A percentile compares a stretch with the other conserved stretches of the same genome.
phyloP scores from a whole-genome alignment of 2,797 vertebrate genomes.

The Tapirus indicus region DNA sequence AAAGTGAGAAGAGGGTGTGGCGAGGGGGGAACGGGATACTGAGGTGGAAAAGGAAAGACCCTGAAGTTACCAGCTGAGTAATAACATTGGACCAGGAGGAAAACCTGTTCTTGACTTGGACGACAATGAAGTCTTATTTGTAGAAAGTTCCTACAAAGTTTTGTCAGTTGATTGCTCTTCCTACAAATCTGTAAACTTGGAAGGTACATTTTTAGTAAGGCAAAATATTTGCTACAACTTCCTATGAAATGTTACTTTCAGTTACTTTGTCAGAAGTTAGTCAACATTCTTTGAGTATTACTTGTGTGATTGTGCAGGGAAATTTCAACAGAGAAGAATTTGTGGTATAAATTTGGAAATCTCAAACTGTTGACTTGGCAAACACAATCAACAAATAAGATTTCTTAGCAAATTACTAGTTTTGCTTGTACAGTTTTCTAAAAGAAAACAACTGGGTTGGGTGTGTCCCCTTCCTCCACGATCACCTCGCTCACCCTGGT shows the following conservation, averaged over 20 bases:
- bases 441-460: neutral
- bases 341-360: neutral
- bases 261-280: slow-evolving; percentile 18
- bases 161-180: neutral
- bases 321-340: slow-evolving; percentile 53
- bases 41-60: slow-evolving; percentile 18
- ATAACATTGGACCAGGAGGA: neutral
- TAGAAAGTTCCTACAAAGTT: neutral
- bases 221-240: neutral
- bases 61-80: neutral
- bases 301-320: neutral
- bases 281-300: slow-evolving; percentile 38
- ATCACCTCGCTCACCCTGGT: neutral
- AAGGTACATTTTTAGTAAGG: neutral
- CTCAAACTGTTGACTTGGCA: slow-evolving; percentile 33
- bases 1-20: slow-evolving; percentile 7
- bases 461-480: neutral
- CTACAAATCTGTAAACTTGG: neutral
- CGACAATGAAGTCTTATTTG: neutral
- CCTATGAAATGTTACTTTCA: neutral
- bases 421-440: slow-evolving; percentile 29
- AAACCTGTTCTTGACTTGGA: neutral
- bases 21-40: neutral
- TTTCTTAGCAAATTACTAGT: slow-evolving; percentile 13
- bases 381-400: neutral